Base-by-base conservation (phyloP, 2,797 vertebrate genomes). In the Malurus splendens region DNA sequence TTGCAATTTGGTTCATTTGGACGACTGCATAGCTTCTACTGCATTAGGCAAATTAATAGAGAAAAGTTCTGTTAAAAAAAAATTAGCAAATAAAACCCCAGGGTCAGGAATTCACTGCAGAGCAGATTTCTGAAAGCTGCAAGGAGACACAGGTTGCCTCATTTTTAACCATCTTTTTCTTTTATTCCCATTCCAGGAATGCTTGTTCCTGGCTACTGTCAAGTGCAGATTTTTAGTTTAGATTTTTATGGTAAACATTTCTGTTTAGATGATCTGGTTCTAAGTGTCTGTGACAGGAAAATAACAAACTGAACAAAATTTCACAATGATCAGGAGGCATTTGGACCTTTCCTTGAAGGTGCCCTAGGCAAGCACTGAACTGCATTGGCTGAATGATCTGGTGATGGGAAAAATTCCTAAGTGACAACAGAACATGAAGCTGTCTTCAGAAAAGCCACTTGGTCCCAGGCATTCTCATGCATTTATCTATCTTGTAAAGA, bases 361-460 rank as follows among this genome's bases (percentile, higher is more conserved):
- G 3, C 52, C 9, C 44, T 57, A 24, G 22, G 18, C 0, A 3
- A 55, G 5, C 20, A n/a, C 10, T 18, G 20, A 75, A 7, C 7
- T 33, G 11, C 12, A 25, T 18, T 25, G 15, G 2, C 5, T 14
- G 11, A 55, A 78, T 18, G 5, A 41, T 19, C 9, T 22, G 38
- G 8, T 48, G 18, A 42, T 50, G 7, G 19, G 20, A 64, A 57
- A 68, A 83, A 57, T 44, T 68, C 56, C 6, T 7, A 27, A 39
- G 4, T 73, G 22, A 25, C 7, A 41, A 6, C 6, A 42, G 8
- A 72, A 54, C 8, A 59, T 14, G 47, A 39, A 52, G 3, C 3
- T 36, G 3, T 50, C 19, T 55, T 81, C 15, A 68, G 38, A 59
- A 79, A 62, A 52, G 11, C 25, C 1, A 2, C 2, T 51, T 41